A percentile compares a stretch with the other conserved stretches of the same genome.
Conservation (phyloP, 2,797 vertebrate species). For the Furcifer pardalis region DNA sequence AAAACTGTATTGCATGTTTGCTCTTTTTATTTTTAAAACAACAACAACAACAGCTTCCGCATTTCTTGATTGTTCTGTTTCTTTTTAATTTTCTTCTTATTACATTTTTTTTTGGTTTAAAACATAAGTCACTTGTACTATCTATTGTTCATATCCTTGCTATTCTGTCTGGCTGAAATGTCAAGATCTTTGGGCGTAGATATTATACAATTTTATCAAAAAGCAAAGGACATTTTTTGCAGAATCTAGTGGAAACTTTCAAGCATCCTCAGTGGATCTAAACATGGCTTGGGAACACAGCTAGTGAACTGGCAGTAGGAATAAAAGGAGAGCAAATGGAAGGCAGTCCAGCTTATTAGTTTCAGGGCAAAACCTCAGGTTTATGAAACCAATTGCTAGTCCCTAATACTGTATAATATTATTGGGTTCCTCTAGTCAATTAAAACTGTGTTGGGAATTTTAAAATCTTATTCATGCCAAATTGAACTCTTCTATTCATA, state of each 20-base stretch:
- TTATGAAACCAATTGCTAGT: neutral
- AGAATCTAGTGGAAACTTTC: constrained; percentile 2
- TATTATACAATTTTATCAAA: neutral
- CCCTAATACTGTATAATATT: accelerated
- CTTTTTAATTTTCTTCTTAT: neutral
- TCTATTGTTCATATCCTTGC: neutral
- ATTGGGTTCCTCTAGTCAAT: neutral
- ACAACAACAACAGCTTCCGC: neutral
- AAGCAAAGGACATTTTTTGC: neutral
- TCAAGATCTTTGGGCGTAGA: neutral
- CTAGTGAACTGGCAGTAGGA: neutral
- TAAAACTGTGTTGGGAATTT: neutral
- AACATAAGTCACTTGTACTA: neutral
- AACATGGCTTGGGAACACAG: neutral
- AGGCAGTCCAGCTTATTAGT: neutral
- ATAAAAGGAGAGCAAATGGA: neutral
- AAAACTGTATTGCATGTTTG: neutral
- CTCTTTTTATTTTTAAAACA: neutral
- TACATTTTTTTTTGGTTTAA: neutral
- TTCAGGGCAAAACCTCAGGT: neutral
- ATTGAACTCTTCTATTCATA: neutral
- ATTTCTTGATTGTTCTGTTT: neutral
- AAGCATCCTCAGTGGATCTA: neutral
- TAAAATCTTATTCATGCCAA: constrained; percentile 18
- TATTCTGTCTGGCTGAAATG: neutral